Evolutionary conservation across 2,797 vertebrate species (phyloP).

Genomic region (Chiropotes sagulatus): DNA sequence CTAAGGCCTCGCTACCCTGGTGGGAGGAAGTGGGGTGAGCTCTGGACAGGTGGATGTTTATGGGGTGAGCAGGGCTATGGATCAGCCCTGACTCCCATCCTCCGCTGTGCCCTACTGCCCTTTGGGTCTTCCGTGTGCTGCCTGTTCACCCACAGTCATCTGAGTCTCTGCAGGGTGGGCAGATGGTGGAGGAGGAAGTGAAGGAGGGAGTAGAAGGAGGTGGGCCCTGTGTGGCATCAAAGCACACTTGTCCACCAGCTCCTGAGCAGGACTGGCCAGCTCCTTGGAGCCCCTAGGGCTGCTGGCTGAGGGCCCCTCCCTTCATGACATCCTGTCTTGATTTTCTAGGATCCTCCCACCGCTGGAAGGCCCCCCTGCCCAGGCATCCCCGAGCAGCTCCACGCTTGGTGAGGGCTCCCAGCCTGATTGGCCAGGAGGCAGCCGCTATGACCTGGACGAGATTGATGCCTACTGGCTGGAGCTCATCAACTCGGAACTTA

Average conservation of each 20-base stretch:
- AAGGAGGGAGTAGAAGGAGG: not conserved
- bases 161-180: not conserved
- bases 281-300: not conserved
- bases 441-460: slow-evolving; percentile 96
- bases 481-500: slow-evolving; percentile 94
- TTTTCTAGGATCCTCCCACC: slow-evolving; percentile 84
- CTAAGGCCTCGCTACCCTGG: not conserved
- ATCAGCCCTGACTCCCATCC: not conserved
- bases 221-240: not conserved
- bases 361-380: slow-evolving; percentile 79
- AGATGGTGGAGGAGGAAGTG: not conserved
- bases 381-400: slow-evolving; percentile 74
- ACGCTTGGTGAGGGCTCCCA: slow-evolving; percentile 80
- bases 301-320: not conserved
- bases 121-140: not conserved
- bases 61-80: no score
- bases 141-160: not conserved
- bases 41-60: not conserved
- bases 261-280: not conserved
- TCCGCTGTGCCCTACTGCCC: not conserved
- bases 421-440: slow-evolving; percentile 86
- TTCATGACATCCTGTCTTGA: not conserved
- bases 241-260: not conserved
- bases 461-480: slow-evolving; percentile 96
- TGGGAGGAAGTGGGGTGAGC: not conserved